phyloP scores from a whole-genome alignment of 2,113 vertebrate species.

The Osmerus eperlanus region DNA sequence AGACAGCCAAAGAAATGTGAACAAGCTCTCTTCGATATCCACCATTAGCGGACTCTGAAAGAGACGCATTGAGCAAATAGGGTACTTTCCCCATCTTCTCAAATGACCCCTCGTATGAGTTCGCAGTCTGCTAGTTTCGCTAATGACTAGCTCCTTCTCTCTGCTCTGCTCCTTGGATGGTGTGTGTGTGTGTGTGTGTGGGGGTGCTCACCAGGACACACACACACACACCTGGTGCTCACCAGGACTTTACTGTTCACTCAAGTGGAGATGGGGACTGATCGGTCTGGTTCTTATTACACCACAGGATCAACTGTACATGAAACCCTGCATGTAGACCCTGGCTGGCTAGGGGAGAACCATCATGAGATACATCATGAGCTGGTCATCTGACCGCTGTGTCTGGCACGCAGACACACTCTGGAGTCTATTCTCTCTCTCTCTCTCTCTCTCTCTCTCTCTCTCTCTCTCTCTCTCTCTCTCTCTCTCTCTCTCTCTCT shows the following conservation, averaged over 20 bases:
- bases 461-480: no score
- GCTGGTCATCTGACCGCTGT: conserved; percentile 25
- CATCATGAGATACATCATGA: conserved; percentile 16
- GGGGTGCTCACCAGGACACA: no score
- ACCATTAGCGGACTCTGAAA: no score
- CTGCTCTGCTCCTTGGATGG: background rate
- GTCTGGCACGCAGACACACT: no score
- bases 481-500: no score
- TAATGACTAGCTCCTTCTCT: background rate
- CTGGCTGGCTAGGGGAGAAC: no score
- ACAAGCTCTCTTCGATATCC: no score
- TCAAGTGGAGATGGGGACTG: conserved; percentile 24
- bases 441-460: no score
- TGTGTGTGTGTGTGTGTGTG: background rate
- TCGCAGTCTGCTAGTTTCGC: conserved; percentile 16
- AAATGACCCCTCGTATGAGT: conserved; percentile 42
- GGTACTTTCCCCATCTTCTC: no score
- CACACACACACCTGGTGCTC: conserved; percentile 7
- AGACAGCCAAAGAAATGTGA: no score
- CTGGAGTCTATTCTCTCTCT: no score
- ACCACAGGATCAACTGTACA: background rate
- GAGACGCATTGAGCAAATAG: no score
- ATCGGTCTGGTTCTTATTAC: background rate
- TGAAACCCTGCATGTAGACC: background rate
- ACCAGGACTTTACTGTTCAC: conserved; percentile 2